Base-by-base conservation (phyloP, 2,113 vertebrate species). In the Eulemur rufifrons region DNA sequence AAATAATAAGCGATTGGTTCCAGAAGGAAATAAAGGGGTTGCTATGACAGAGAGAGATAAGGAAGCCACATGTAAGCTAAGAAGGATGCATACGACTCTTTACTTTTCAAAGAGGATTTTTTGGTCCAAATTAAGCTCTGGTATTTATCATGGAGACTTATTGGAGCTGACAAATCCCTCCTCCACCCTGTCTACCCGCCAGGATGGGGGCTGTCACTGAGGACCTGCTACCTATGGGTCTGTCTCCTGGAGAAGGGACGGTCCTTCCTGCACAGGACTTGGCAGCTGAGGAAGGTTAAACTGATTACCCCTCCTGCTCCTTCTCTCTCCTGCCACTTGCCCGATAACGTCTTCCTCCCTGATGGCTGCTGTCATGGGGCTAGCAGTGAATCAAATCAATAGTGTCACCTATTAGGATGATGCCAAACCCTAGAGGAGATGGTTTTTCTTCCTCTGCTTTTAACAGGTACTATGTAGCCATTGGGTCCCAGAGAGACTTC, bases 141-240 rank as follows among this genome's bases (percentile, higher is more conserved):
- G 20, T 61, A 12, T 83, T 89, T 86, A 52, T 76, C 91, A 89
- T n/a, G 64, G 42, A 95, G 50, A 74, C 76, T 61, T 74, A 27
- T 1, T 47, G 71, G 56, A 74, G 32, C 45, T 13, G 39, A 93
- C 74, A 96, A 23, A 73, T 39, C 66, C 56, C 39, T 77, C 39
- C 42, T 71, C 50, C n/a, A 15, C 10, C 89, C 9, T 88, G 27
- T 18, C 34, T 61, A 37, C 29, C 42, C 29, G 54, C 34, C 32
- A 3, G 7, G 39, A 32, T 23, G 32, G 4, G 47, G 32, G 23
- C 47, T 52, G n/a, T 47, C 69, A 23, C 8, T 5, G 29, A 37
- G 9, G 69, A 29, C 34, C 52, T 34, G 59, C 69, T 29, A 42
- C 54, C n/a, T n/a, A 2, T 13, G 23, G 52, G 8, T 39, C 54